Conservation (phyloP, 1,140 invertebrate genomes). For the Oncopodura yosiiana region DNA sequence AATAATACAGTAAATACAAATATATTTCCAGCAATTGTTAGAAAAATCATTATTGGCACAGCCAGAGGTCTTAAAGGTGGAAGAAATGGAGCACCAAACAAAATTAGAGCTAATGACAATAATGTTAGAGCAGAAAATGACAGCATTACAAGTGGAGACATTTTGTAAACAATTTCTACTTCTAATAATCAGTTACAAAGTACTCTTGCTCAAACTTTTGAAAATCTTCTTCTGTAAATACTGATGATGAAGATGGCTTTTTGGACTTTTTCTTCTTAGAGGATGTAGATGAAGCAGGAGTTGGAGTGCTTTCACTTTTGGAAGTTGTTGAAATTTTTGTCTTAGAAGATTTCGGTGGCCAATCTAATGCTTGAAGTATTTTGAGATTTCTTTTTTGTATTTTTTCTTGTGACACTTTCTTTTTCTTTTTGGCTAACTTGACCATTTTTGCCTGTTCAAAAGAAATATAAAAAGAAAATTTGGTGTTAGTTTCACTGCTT, state of each 20-base stretch:
- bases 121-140: slow-evolving; percentile 9
- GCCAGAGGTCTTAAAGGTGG: slow-evolving; percentile 23
- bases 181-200: slow-evolving; percentile 22
- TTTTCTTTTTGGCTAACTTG: background rate
- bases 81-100: slow-evolving; percentile 33
- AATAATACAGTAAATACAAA: slow-evolving; percentile 25
- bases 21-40: slow-evolving; percentile 25
- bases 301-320: background rate
- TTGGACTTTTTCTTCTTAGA: slow-evolving; percentile 3
- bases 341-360: background rate
- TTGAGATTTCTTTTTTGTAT: slow-evolving; percentile 25
- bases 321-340: slow-evolving; percentile 4
- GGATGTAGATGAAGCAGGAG: background rate
- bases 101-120: slow-evolving; percentile 4
- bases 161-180: background rate
- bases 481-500: no score
- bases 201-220: slow-evolving; percentile 32
- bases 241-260: background rate
- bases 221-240: slow-evolving; percentile 33
- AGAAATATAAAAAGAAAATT: no score
- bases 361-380: slow-evolving; percentile 17
- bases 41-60: slow-evolving; percentile 11
- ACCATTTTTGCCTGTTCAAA: background rate
- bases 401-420: slow-evolving; percentile 7
- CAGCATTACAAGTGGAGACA: slow-evolving; percentile 20